Evolutionary conservation across 2,888 invertebrate species (phyloP), one percentile per base, ranked within the genome.

Genomic region (Lapara coniferarum): DNA sequence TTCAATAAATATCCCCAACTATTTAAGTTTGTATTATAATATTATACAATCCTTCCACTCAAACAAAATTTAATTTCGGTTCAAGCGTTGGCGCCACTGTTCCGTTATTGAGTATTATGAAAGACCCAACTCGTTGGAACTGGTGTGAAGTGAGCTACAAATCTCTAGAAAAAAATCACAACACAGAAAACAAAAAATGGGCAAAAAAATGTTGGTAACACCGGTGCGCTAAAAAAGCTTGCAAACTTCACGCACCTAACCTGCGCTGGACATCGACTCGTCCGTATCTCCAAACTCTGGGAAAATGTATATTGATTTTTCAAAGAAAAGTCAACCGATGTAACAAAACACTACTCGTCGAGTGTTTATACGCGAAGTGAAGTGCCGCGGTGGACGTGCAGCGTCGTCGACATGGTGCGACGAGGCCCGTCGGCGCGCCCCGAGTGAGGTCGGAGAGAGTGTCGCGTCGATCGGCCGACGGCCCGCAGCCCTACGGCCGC

Each of bases 221-320:
- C 94, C 92, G 93, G 90, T 92, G 93, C 92, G 94, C 94, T 94
- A 94, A 94, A 94, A 94, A 94, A 94, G 94, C 94, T 94, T 93
- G 94, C 94, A 94, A 94, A 94, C 94, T 94, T 94, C 94, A 94
- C 92, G 94, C 93, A 92, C 90, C 89, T 93, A 93, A 93, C 92
- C 94, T 94, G 94, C 94, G 94, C 94, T 94, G 94, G 94, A 94
- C 94, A 93, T 94, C 94, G 93, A 94, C 94, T 93, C 94, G 93
- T 92, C 91, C 91, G 90, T 92, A 90, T 89, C 86, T 89, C 91
- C 85, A 89, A 89, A 93, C 92, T 91, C 91, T 90, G 91, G 91
- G 93, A 93, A 94, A 94, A 94, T 94, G 94, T 93, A 92, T 94
- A 94, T 94, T 94, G 94, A 94, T 94, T 94, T 94, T 94, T 94